phyloP scores from a whole-genome alignment of 2,888 invertebrate species.

The Hydrotaea cyrtoneurina region DNA sequence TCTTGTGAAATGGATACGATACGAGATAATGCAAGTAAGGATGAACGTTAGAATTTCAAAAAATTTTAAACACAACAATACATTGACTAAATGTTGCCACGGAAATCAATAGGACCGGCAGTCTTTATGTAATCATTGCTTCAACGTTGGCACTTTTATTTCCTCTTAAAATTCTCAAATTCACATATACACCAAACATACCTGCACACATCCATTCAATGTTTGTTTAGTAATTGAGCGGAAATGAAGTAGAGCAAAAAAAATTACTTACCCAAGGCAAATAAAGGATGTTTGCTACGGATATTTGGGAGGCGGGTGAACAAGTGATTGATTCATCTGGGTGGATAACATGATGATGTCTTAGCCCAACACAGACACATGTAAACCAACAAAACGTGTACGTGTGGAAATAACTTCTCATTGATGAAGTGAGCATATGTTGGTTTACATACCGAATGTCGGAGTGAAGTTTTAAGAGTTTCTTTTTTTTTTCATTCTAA shows the following conservation, averaged over 20 bases:
- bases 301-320: slow-evolving; percentile 23
- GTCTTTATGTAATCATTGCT: slow-evolving; percentile 34
- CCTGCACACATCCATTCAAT: slow-evolving; percentile 65
- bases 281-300: slow-evolving; percentile 21
- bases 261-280: background rate
- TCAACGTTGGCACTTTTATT: slow-evolving; percentile 33
- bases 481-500: no score
- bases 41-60: no score
- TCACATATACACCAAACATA: background rate
- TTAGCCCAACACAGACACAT: slow-evolving; percentile 7
- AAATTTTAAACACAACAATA: no score
- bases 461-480: no score
- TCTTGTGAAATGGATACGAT: no score
- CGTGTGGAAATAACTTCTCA: slow-evolving; percentile 50
- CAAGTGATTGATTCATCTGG: slow-evolving; percentile 39
- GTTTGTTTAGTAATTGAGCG: slow-evolving; percentile 76
- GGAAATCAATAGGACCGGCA: no score
- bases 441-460: background rate
- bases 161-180: background rate
- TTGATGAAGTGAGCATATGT: slow-evolving; percentile 22
- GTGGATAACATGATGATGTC: slow-evolving; percentile 22
- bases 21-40: no score
- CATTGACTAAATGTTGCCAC: no score
- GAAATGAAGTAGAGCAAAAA: slow-evolving; percentile 58
- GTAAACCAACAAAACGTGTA: background rate